Conservation (phyloP, 2,888 invertebrate species). For the Harpalus rubripes region DNA sequence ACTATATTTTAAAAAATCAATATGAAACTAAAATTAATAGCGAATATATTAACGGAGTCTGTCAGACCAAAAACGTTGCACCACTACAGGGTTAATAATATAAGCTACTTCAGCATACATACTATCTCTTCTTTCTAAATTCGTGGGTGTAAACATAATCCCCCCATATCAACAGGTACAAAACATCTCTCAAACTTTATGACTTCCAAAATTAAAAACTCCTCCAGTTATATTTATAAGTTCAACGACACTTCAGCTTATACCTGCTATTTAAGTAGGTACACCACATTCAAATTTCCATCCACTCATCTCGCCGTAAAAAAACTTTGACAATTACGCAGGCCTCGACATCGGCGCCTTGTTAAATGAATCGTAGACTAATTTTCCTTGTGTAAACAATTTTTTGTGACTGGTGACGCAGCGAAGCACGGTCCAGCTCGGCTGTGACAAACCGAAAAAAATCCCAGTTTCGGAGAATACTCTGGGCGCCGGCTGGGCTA, state of each 20-base stretch:
- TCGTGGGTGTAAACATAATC: no score
- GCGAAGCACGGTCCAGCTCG: constrained; percentile 49
- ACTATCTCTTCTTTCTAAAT: no score
- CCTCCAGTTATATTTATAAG: neutral
- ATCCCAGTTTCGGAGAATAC: constrained; percentile 34
- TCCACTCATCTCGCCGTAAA: constrained; percentile 30
- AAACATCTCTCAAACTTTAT: constrained; percentile 20
- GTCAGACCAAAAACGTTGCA: no score
- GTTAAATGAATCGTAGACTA: constrained; percentile 70
- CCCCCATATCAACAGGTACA: constrained; percentile 30
- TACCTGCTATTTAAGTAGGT: constrained; percentile 20
- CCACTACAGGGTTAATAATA: no score
- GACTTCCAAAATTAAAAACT: constrained; percentile 33
- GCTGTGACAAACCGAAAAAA: constrained; percentile 53
- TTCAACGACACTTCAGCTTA: constrained; percentile 24
- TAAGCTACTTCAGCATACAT: no score
- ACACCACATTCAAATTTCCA: constrained; percentile 19
- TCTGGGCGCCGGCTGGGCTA: constrained; percentile 55
- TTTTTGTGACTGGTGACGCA: constrained; percentile 66
- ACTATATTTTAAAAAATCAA: no score
- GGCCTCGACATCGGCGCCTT: constrained; percentile 62
- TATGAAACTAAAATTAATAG: no score
- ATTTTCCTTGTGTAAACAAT: constrained; percentile 70
- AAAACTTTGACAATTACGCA: constrained; percentile 62
- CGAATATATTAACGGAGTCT: no score